A percentile compares a stretch with the other conserved stretches of the same genome.
Conservation (phyloP, 2,888 invertebrate species). For the Emesis furor region DNA sequence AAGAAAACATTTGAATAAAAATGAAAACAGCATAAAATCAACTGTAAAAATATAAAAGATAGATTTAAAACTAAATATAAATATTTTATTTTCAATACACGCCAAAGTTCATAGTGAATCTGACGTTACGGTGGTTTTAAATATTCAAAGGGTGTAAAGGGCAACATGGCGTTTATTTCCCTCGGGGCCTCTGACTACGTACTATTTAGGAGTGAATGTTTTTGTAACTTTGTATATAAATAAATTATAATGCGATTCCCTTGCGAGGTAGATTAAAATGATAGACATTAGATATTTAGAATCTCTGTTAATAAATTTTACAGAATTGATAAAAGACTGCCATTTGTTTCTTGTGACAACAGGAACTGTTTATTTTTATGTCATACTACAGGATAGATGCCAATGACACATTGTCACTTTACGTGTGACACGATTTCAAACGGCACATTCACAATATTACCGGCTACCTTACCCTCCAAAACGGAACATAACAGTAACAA, state of each 20-base stretch:
- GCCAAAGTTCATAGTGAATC: slow-evolving; percentile 76
- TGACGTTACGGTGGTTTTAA: slow-evolving; percentile 83
- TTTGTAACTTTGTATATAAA: not conserved
- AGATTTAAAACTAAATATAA: not conserved
- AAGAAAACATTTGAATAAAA: not conserved
- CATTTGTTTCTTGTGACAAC: no score
- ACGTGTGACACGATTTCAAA: no score
- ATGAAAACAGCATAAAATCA: not conserved
- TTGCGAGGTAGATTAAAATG: not conserved
- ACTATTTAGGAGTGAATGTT: not conserved
- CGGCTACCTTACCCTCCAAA: no score
- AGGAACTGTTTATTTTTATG: no score
- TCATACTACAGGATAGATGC: no score
- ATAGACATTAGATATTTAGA: not conserved
- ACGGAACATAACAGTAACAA: no score
- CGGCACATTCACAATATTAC: no score
- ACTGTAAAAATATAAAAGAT: slow-evolving; percentile 1
- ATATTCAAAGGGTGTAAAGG: slow-evolving; percentile 91
- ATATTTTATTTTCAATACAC: slow-evolving; percentile 69
- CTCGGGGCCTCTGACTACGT: slow-evolving; percentile 77
- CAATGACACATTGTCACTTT: no score
- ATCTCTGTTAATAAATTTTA: no score
- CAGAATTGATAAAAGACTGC: no score
- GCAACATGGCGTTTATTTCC: slow-evolving; percentile 89
- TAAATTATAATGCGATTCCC: not conserved